These are phyloP conservation scores for Acronicta aceris DNA, from an alignment of 2,888 invertebrate genomes.

Conservation along the genomic window DNA sequence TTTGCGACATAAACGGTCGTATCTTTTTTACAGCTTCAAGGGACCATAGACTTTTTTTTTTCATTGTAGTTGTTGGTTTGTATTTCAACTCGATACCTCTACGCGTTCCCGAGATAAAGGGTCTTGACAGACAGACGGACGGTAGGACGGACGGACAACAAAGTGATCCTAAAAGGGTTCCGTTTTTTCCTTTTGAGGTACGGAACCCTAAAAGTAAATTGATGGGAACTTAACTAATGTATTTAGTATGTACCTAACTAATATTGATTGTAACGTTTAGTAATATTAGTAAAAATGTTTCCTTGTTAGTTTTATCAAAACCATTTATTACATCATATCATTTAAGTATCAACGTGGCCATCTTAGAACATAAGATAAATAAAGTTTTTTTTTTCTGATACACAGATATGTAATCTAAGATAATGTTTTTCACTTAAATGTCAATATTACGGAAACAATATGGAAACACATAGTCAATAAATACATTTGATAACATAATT, in stretches of 20 bases:
- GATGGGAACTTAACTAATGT: background rate
- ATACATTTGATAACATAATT: background rate
- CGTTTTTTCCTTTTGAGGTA: too few relatives aligned
- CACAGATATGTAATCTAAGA: conserved; percentile 26
- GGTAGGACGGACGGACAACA: too few relatives aligned
- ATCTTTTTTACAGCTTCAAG: too few relatives aligned
- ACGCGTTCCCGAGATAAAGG: too few relatives aligned
- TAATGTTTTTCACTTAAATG: conserved; percentile 29
- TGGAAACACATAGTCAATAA: conserved; percentile 1
- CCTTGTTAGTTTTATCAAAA: conserved; percentile 16
- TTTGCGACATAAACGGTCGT: too few relatives aligned
- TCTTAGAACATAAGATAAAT: conserved; percentile 18
- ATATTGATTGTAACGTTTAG: background rate
- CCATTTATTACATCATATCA: background rate
- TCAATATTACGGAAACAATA: conserved; percentile 18
- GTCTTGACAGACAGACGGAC: too few relatives aligned
- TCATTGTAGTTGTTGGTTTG: too few relatives aligned
- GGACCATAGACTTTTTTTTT: too few relatives aligned
- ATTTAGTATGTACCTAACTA: too few relatives aligned
- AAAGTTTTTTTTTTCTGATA: conserved; percentile 15
- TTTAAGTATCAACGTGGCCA: conserved; percentile 23
- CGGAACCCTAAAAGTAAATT: too few relatives aligned
- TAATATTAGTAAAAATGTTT: conserved; percentile 11
- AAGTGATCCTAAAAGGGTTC: too few relatives aligned
- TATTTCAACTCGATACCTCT: too few relatives aligned